A percentile compares a stretch with the other conserved stretches of the same genome.
Evolutionary conservation across 2,113 vertebrate species (phyloP).

Genomic region (Cephalopterus ornatus): DNA sequence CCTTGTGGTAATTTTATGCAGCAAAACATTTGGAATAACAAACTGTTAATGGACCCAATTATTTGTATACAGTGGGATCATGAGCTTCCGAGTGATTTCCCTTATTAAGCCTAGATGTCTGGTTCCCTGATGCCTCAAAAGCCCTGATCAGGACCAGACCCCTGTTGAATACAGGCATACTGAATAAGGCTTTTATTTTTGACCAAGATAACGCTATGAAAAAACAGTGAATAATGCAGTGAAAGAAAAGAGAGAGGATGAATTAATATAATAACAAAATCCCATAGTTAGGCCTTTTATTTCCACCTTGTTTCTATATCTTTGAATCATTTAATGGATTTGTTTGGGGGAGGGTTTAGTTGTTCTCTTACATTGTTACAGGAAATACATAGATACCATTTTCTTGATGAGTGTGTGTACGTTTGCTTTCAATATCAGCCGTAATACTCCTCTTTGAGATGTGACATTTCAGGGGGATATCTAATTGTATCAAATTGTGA

Average conservation of each 20-base stretch:
- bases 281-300: not conserved
- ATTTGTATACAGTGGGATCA: not conserved
- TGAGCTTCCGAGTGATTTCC: not conserved
- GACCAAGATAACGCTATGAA: not conserved
- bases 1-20: not conserved
- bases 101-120: not conserved
- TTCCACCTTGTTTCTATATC: not conserved
- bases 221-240: not conserved
- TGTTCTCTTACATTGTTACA: not conserved
- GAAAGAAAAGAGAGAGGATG: not conserved
- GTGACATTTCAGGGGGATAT: too few species aligned
- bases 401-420: not conserved
- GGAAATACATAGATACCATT: not conserved
- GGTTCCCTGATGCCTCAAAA: not conserved
- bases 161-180: not conserved
- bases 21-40: not conserved
- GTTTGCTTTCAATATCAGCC: not conserved
- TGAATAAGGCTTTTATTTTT: not conserved
- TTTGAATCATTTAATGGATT: not conserved
- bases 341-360: not conserved
- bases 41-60: not conserved
- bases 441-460: too few species aligned
- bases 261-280: not conserved
- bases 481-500: too few species aligned
- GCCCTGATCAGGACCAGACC: not conserved